Percentiles rank a stretch among this genome's conserved stretches.
These are phyloP conservation scores for Tiaroga cobitis DNA, from an alignment of 2,797 vertebrate genomes.

Conservation along the genomic window DNA sequence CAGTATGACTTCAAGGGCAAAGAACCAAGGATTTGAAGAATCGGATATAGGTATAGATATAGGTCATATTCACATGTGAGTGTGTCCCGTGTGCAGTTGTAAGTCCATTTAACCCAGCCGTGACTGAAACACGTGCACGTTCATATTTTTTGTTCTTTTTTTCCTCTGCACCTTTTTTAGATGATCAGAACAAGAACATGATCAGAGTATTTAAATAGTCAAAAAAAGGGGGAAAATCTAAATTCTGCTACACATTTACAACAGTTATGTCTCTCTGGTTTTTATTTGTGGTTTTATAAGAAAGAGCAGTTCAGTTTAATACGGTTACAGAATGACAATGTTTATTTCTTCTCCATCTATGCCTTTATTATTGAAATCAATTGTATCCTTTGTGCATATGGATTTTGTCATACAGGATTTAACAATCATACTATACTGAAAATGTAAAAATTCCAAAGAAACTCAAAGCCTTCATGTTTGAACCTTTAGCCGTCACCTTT, in stretches of 20 bases:
- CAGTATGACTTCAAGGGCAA: background rate
- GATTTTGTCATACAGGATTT: background rate
- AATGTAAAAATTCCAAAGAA: constrained; percentile 10
- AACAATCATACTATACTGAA: background rate
- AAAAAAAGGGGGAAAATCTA: background rate
- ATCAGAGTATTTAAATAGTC: background rate
- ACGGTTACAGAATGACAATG: background rate
- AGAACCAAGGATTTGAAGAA: background rate
- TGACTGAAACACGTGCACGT: background rate
- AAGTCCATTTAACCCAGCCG: constrained; percentile 3
- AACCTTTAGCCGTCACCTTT: background rate
- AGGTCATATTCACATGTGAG: background rate
- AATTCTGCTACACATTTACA: background rate
- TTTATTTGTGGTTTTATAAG: background rate
- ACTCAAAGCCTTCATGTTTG: background rate
- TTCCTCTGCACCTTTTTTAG: no score
- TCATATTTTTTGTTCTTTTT: background rate
- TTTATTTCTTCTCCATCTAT: background rate
- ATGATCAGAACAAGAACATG: background rate
- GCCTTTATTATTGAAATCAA: background rate
- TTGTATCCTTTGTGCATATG: background rate
- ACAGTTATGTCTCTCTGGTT: background rate
- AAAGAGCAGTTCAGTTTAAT: background rate
- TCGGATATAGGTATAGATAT: no score
- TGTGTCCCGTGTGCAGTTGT: background rate